Percentiles rank a stretch among this genome's conserved stretches.
phyloP scores from a whole-genome alignment of 2,888 invertebrate genomes.

The Xanthorhoe designata region DNA sequence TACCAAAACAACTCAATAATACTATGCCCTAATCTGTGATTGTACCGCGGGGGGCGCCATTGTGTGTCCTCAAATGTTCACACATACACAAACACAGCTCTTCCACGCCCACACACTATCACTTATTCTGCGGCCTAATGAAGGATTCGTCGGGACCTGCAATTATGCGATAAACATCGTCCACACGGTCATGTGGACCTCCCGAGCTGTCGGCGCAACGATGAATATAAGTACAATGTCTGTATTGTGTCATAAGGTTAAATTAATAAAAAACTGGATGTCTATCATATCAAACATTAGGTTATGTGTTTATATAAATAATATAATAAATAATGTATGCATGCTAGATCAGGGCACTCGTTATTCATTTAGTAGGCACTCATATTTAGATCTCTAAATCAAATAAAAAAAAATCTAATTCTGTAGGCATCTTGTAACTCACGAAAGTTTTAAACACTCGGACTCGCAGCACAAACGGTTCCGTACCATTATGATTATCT shows the following conservation, averaged over 20 bases:
- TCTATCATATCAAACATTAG: background rate
- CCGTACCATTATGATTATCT: too few relatives aligned
- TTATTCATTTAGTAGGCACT: too few relatives aligned
- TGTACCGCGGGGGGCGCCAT: slow-evolving; percentile 68
- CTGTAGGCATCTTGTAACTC: too few relatives aligned
- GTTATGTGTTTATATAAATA: too few relatives aligned
- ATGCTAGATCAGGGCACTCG: too few relatives aligned
- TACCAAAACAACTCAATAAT: slow-evolving; percentile 4
- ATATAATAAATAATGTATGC: too few relatives aligned
- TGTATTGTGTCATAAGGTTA: background rate
- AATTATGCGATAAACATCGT: slow-evolving; percentile 79
- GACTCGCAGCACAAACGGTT: too few relatives aligned
- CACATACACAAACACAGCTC: slow-evolving; percentile 38
- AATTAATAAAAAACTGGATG: background rate
- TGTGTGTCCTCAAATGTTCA: slow-evolving; percentile 67
- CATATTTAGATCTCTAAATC: too few relatives aligned
- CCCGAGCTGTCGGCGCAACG: slow-evolving; percentile 26
- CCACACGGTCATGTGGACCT: slow-evolving; percentile 49
- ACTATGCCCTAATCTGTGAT: slow-evolving; percentile 25
- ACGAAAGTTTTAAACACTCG: too few relatives aligned
- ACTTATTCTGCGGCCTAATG: slow-evolving; percentile 56
- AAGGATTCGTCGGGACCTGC: slow-evolving; percentile 73
- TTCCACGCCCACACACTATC: slow-evolving; percentile 53
- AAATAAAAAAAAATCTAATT: too few relatives aligned
- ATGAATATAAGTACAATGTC: background rate